Evolutionary conservation across 37 sponge, comb jelly and placozoan species (phyloP).

Genomic region (Amphimedon queenslandica): DNA sequence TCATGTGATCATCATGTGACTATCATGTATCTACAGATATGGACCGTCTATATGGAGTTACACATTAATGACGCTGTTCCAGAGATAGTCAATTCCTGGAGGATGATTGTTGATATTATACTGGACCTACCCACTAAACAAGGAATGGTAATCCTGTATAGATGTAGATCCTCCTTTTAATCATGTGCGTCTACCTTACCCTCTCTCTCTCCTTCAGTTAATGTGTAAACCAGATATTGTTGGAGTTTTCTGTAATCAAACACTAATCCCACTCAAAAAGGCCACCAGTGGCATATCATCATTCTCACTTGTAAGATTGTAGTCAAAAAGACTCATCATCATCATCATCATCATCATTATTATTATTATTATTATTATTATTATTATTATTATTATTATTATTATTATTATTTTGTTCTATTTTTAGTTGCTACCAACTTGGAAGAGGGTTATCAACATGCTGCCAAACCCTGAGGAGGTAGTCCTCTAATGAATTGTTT

Average conservation of each 20-base stretch:
- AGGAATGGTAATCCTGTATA: background rate
- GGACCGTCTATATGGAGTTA: slow-evolving; percentile 51
- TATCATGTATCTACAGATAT: slow-evolving; percentile 15
- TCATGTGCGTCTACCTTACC: background rate
- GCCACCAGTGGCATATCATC: too few species aligned
- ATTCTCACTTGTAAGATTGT: too few species aligned
- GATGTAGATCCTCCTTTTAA: background rate
- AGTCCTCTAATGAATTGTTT: too few species aligned
- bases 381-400: too few species aligned
- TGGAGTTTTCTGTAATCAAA: slow-evolving; percentile 16
- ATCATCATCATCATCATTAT: too few species aligned
- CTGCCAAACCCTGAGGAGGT: background rate
- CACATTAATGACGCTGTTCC: background rate
- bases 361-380: too few species aligned
- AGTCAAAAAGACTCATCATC: too few species aligned
- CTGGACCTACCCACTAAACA: background rate
- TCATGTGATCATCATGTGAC: too few species aligned
- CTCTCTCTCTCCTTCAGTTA: background rate
- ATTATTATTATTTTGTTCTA: background rate
- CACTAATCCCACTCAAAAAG: slow-evolving; percentile 10
- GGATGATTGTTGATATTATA: slow-evolving; percentile 16
- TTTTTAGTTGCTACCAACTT: slow-evolving; percentile 28
- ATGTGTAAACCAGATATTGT: slow-evolving; percentile 21
- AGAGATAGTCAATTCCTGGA: slow-evolving; percentile 24
- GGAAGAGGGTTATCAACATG: slow-evolving; percentile 16